A percentile compares a stretch with the other conserved stretches of the same genome.
These are phyloP conservation scores for Tachysurus vachellii DNA, from an alignment of 2,113 vertebrate genomes.

Conservation along the genomic window DNA sequence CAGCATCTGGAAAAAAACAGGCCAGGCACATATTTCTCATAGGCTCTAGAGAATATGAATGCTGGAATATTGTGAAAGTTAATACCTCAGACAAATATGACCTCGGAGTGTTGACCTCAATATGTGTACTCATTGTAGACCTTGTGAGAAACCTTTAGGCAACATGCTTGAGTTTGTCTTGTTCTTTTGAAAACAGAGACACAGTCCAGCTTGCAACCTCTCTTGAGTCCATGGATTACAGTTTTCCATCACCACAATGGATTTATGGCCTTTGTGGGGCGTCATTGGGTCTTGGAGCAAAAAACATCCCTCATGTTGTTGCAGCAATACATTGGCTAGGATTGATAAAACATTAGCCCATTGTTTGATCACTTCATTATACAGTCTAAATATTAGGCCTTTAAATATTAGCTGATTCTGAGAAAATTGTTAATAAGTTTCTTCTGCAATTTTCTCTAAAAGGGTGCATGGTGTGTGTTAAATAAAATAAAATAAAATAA, in stretches of 20 bases:
- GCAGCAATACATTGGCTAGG: neutral
- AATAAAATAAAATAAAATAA: neutral
- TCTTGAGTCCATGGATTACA: neutral
- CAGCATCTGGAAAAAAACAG: neutral
- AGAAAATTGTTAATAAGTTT: neutral
- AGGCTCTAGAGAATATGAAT: neutral
- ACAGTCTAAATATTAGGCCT: neutral
- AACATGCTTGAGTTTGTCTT: neutral
- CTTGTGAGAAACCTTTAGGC: neutral
- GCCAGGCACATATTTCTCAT: neutral
- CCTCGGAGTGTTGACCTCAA: constrained; percentile 7
- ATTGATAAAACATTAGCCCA: neutral
- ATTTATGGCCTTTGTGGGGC: constrained; percentile 1
- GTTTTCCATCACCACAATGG: neutral
- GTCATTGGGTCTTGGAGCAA: neutral
- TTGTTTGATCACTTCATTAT: neutral
- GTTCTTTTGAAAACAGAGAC: neutral
- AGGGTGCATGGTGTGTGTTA: neutral
- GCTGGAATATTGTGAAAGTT: constrained; percentile 14
- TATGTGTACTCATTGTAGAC: neutral
- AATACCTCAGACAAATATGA: constrained; percentile 9
- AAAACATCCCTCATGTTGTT: neutral
- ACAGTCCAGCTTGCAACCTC: neutral
- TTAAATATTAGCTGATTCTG: neutral
- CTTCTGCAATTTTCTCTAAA: neutral